Base-by-base conservation (phyloP, 2,113 vertebrate species). In the Rhizomys pruinosus region DNA sequence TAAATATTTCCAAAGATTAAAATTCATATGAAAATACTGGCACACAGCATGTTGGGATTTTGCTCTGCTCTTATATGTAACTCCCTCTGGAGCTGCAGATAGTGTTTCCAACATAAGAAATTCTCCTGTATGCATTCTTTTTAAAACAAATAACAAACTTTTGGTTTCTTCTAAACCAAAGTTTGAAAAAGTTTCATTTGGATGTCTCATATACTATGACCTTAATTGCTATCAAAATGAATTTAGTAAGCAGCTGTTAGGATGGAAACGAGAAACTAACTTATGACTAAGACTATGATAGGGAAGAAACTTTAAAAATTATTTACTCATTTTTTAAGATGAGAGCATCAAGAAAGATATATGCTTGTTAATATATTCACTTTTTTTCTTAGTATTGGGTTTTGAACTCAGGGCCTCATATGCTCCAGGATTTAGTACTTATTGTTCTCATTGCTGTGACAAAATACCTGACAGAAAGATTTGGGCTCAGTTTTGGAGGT, bases 1-100 rank as follows among this genome's bases (percentile, higher is more conserved):
- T 68, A 76, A 91, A 94, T 74, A 90, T 82, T 55, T 90, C 68
- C 79, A 7, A 66, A 82, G 42, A 52, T 5, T 87, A 77, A 90
- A 74, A 69, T 91, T 20, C 25, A 39, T 20, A 42, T 73, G 44
- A 39, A 77, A 78, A 66, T 69, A 32, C 9, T 64, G n/a, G 17
- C 16, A 8, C 37, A 32, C 1, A 81, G 37, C 25, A 82, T 42
- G 27, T 22, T 44, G 10, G 13, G n/a, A 82, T 32, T 74, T 82
- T 59, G 64, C 25, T 68, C 87, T 84, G 10, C 39, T 90, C 27
- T 71, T 10, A 34, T 39, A 19, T 59, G 12, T 47, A 93, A 90
- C 2, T 37, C 23, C 73, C n/a, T n/a, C n/a, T n/a, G 37, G 47
- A 79, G 4, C 69, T 12, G 69, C n/a, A 27, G 81, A 47, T 23